Evolutionary conservation across 2,797 vertebrate genomes (phyloP).

Genomic region (Pseudopleuronectes americanus): DNA sequence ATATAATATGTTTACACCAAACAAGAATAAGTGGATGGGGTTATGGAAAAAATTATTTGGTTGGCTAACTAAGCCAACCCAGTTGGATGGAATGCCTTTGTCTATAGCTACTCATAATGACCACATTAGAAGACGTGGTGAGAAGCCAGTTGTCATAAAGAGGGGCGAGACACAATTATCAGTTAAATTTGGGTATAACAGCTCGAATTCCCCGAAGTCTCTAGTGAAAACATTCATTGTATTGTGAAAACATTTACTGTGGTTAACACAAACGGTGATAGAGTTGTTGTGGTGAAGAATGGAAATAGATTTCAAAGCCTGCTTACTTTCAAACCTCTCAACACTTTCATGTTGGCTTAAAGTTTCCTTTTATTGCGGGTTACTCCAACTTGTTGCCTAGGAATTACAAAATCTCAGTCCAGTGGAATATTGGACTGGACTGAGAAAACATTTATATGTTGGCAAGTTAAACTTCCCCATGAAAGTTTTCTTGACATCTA

Average conservation of each 20-base stretch:
- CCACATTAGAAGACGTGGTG: not conserved
- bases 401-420: not conserved
- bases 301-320: not conserved
- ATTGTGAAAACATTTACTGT: not conserved
- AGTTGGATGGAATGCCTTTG: not conserved
- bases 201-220: not conserved
- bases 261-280: not conserved
- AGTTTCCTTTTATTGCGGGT: not conserved
- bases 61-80: too few relatives aligned
- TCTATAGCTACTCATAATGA: not conserved
- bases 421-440: not conserved
- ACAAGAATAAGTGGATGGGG: not conserved
- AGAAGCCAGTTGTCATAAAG: slow-evolving; percentile 3
- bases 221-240: not conserved
- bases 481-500: not conserved
- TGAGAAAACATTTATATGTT: not conserved
- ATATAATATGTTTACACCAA: not conserved
- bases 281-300: not conserved
- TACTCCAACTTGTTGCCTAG: too few relatives aligned
- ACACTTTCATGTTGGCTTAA: not conserved
- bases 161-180: not conserved
- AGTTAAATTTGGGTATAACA: not conserved
- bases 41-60: not conserved
- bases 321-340: not conserved
- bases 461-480: not conserved